Evolutionary conservation across 2,797 vertebrate species (phyloP), one percentile per base, ranked within the genome.

Genomic region (Cossypha caffra): DNA sequence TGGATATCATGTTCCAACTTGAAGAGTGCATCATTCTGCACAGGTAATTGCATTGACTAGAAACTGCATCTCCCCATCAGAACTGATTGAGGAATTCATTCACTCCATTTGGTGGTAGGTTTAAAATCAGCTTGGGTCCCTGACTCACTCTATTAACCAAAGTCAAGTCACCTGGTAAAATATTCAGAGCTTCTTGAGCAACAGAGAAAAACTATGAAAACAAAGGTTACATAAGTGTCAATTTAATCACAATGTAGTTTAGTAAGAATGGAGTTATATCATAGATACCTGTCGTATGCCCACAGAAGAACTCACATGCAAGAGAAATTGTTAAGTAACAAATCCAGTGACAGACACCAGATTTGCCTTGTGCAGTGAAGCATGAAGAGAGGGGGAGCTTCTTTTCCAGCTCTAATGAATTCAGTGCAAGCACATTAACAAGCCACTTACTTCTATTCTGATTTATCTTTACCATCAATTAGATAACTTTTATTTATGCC

Each of bases 401-500:
- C 79, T 94, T 63, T 67, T 95, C 33, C 52, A 87, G 71, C 76
- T 94, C 77, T 86, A 97, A 97, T 96, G 61, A 96, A 96, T 97
- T 86, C 51, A 35, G 57, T 81, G 75, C 67, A 94, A 92, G 86
- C 93, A 94, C 51, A 93, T 97, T 97, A 98, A 95, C 62, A 93
- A 96, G 75, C 62, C 55, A 71, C 82, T 95, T 96, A 40, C 86
- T 97, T 95, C 83, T 75, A 95, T 91, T 90, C 72, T 94, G 91
- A 97, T 97, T 97, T 97, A 96, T 97, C 95, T 95, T 96, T 90
- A 88, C 94, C 95, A 97, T 97, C 97, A 97, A 97, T 97, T 98
- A 98, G 90, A 96, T 96, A 97, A 96, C 75, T 97, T 96, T 96
- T 97, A 97, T 96, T 97, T 98, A 97, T 89, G 93, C 97, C 96